Evolutionary conservation across 2,797 vertebrate species (phyloP), one percentile per base, ranked within the genome.

Genomic region (Neosalanx taihuensis): DNA sequence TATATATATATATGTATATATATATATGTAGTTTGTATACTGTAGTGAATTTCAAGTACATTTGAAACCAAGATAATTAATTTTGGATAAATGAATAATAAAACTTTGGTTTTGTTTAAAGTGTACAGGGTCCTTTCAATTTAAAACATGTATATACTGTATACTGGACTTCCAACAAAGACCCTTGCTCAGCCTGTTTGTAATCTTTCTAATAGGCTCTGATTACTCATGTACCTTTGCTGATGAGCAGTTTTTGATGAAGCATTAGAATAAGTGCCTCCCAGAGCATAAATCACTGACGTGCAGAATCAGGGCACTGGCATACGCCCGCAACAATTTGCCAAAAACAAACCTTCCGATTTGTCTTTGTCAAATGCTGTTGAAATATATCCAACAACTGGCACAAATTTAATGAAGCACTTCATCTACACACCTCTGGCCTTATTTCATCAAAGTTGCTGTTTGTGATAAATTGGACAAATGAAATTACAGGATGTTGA

Each of bases 401-500:
- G 18, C 17, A 18, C 6, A 18, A 23, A 60, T 30, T 10, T 12
- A 7, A 26, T 57, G 5, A 53, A 30, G 46, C 3, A 53, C 4
- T 15, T 30, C 37, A 41, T 41, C 37, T 41, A 10, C 37, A 41
- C 37, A 41, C 12, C 49, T 74, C 57, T 41, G 0, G 9, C 51
- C 59, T 51, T 64, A 66, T 67, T 29, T 49, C 30, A 56, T 53
- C 46, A 70, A 53, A 72, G 5, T 15, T 63, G 33, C 13, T 23
- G 53, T 46, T 68, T 57, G 18, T 70, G 31, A 62, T 13, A 33
- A 49, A 64, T 67, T 35, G 51, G 17, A 53, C 15, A 18, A 58
- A 68, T 67, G 12, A 75, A 74, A 57, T 62, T n/a, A n/a, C n/a
- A n/a, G n/a, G 33, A 60, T 15, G 49, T 72, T 68, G 72, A 60